A percentile compares a stretch with the other conserved stretches of the same genome.
Conservation (phyloP, 2,888 invertebrate species). For the Seladonia tumulorum region DNA sequence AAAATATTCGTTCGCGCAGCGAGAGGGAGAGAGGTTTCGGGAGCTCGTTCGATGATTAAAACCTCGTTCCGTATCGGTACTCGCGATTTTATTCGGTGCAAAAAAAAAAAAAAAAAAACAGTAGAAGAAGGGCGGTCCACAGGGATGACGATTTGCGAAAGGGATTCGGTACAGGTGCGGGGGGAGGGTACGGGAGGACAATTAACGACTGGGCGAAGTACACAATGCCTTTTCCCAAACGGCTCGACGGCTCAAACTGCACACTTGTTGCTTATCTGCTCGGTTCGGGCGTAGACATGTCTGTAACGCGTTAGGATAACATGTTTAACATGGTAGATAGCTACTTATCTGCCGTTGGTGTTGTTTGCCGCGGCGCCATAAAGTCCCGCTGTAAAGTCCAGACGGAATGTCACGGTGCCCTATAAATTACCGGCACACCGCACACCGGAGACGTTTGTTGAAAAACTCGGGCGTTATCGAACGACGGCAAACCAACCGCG, state of each 20-base stretch:
- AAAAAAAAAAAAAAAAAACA: slow-evolving; percentile 58
- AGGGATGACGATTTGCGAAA: slow-evolving; percentile 39
- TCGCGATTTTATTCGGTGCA: slow-evolving; percentile 54
- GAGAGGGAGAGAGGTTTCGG: slow-evolving; percentile 23
- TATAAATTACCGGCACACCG: slow-evolving; percentile 76
- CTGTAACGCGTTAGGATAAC: slow-evolving; percentile 80
- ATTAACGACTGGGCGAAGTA: slow-evolving; percentile 71
- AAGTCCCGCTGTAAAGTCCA: slow-evolving; percentile 81
- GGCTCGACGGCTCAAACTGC: slow-evolving; percentile 70
- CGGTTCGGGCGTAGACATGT: slow-evolving; percentile 78
- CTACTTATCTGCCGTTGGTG: slow-evolving; percentile 81
- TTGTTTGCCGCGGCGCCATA: slow-evolving; percentile 81
- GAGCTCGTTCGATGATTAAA: slow-evolving; percentile 62
- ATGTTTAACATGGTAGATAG: slow-evolving; percentile 82
- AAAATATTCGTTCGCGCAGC: slow-evolving; percentile 28
- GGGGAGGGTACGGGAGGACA: slow-evolving; percentile 49
- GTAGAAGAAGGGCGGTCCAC: slow-evolving; percentile 35
- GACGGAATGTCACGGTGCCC: slow-evolving; percentile 79
- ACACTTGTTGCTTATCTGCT: slow-evolving; percentile 81
- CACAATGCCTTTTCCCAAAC: slow-evolving; percentile 74
- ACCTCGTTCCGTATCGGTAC: slow-evolving; percentile 65
- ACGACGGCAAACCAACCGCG: slow-evolving; percentile 69
- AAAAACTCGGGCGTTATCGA: slow-evolving; percentile 76
- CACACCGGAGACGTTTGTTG: slow-evolving; percentile 73
- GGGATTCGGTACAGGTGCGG: slow-evolving; percentile 38